Evolutionary conservation across 1,140 invertebrate species (phyloP), one percentile per base, ranked within the genome.

Genomic region (Temnothorax curvispinosus): DNA sequence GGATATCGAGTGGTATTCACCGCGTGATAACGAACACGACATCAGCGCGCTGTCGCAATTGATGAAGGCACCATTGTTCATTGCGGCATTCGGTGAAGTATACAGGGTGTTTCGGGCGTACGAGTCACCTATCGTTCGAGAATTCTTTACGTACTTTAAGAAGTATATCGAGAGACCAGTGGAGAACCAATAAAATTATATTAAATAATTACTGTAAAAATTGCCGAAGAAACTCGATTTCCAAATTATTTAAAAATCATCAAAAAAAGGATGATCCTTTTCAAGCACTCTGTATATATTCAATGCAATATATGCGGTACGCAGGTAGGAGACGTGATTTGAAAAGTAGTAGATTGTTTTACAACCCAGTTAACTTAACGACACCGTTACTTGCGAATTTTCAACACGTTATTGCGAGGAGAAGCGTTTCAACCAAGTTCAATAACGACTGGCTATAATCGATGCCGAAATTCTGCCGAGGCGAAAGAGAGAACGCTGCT

Each of bases 1-100:
- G 38, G 38, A 81, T 81, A 81, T 81, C 50, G 65, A 71, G 47
- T 78, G 76, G 21, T 13, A 44, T 81, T 41, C 27, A 71, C 3
- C 41, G 18, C n/a, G 38, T 74, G 80, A 84, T 60, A 75, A 84
- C 80, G 80, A 75, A 81, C 65, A 67, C 77, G 77, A 58, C 67
- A 84, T 75, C 80, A 75, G 69, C 44, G 44, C 18, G 35, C 27
- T 60, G 67, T 75, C 54, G 69, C 52, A 44, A 60, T 60, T 84
- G 54, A 74, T 44, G 65, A 74, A 84, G 54, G 32, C 54, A 32
- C 80, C 47, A 84, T 84, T 84, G 54, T 84, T 84, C 69, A 74
- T 60, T 50, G 80, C 38, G 41, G 35, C 77, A 67, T 72, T 82
- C 67, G 67, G 18, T 54, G 64, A 58, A 44, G 54, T 58, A 38